phyloP scores from a whole-genome alignment of 2,797 vertebrate species.

The Cryptoprocta ferox region DNA sequence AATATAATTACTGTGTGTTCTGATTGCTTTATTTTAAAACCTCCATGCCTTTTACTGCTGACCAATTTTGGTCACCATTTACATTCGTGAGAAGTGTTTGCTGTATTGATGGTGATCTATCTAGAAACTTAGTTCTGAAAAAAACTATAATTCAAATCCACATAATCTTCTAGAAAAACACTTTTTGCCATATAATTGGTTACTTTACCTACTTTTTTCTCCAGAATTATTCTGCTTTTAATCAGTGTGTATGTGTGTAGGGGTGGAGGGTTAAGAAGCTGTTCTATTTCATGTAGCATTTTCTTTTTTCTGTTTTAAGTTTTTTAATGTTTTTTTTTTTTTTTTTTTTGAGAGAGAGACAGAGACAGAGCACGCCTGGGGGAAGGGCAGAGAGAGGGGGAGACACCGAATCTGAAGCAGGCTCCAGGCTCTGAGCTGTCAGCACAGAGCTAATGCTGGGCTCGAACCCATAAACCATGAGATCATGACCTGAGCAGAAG shows the following conservation, averaged over 20 bases:
- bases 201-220: slow-evolving; percentile 25
- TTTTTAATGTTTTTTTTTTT: background rate
- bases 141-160: background rate
- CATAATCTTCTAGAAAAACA: background rate
- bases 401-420: no score
- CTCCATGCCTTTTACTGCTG: background rate
- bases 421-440: no score
- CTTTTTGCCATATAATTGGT: background rate
- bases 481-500: no score
- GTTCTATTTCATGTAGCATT: background rate
- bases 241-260: background rate
- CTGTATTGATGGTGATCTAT: background rate
- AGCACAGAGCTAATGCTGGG: no score
- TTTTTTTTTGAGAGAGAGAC: no score
- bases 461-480: no score
- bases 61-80: background rate
- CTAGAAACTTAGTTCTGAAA: slow-evolving; percentile 3
- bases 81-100: background rate
- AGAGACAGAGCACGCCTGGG: no score
- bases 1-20: background rate
- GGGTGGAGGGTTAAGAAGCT: background rate
- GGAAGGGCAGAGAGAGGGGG: no score
- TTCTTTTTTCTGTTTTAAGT: background rate
- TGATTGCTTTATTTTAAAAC: slow-evolving; percentile 14
- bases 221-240: background rate